These are phyloP conservation scores for Mus spicilegus DNA, from an alignment of 2,113 vertebrate genomes.

Conservation along the genomic window DNA sequence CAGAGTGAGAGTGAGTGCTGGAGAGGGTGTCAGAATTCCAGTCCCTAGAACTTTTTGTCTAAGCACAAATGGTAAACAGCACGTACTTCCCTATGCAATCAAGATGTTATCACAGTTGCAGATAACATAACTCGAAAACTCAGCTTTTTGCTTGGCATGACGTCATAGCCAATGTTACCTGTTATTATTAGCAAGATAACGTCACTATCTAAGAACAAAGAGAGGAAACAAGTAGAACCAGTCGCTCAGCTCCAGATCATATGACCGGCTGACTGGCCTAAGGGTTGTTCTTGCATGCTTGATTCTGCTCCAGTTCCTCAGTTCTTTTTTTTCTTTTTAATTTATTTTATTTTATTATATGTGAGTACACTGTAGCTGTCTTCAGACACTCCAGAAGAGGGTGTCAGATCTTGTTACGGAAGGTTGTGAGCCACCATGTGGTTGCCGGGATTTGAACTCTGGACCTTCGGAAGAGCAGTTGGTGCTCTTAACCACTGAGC, in stretches of 20 bases:
- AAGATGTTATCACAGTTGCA: neutral
- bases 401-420: too few species aligned
- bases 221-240: neutral
- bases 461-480: too few species aligned
- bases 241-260: neutral
- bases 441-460: too few species aligned
- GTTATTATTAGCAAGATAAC: neutral
- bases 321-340: neutral
- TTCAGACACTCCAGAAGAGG: too few species aligned
- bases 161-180: neutral
- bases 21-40: neutral
- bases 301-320: neutral
- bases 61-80: neutral
- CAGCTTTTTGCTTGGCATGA: neutral
- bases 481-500: too few species aligned
- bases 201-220: slow-evolving; percentile 4
- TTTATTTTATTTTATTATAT: too few species aligned
- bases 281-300: neutral
- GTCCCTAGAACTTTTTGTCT: neutral
- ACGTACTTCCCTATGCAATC: neutral
- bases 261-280: neutral
- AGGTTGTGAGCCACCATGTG: too few species aligned
- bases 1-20: neutral
- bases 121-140: neutral
- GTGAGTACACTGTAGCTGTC: too few species aligned